Conservation (phyloP, 2,888 invertebrate species). For the Auanema freiburgensis region DNA sequence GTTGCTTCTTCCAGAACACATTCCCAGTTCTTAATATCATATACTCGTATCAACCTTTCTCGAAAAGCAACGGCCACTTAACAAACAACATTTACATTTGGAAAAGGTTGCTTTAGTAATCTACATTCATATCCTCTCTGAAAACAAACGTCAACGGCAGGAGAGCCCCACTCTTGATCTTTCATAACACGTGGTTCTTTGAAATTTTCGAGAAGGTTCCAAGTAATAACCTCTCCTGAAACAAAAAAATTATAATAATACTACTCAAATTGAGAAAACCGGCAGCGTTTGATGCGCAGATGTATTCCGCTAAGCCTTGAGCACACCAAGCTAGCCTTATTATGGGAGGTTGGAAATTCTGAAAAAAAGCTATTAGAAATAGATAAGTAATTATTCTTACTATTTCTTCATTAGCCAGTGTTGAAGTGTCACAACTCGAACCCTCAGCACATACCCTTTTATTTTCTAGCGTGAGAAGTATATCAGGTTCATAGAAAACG, state of each 20-base stretch:
- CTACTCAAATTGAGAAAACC: constrained; percentile 3
- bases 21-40: constrained; percentile 24
- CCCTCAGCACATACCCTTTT: too few species aligned
- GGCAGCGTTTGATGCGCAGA: constrained; percentile 23
- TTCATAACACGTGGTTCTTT: constrained; percentile 12
- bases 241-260: background rate
- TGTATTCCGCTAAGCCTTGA: constrained; percentile 15
- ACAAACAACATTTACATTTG: constrained; percentile 7
- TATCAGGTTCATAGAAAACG: too few species aligned
- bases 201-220: constrained; percentile 24
- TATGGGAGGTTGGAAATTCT: constrained; percentile 18
- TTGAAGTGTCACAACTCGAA: too few species aligned
- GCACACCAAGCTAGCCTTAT: constrained; percentile 25
- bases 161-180: constrained; percentile 27
- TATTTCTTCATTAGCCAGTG: too few species aligned
- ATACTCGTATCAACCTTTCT: constrained; percentile 26
- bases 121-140: constrained; percentile 16
- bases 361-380: too few species aligned
- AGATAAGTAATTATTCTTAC: too few species aligned
- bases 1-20: constrained; percentile 27
- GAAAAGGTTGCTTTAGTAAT: constrained; percentile 6
- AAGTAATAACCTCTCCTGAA: constrained; percentile 24
- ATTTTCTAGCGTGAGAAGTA: too few species aligned
- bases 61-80: constrained; percentile 31
- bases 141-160: constrained; percentile 29